These are phyloP conservation scores for Platycercus adscitus DNA, from an alignment of 2,113 vertebrate genomes.

Conservation along the genomic window DNA sequence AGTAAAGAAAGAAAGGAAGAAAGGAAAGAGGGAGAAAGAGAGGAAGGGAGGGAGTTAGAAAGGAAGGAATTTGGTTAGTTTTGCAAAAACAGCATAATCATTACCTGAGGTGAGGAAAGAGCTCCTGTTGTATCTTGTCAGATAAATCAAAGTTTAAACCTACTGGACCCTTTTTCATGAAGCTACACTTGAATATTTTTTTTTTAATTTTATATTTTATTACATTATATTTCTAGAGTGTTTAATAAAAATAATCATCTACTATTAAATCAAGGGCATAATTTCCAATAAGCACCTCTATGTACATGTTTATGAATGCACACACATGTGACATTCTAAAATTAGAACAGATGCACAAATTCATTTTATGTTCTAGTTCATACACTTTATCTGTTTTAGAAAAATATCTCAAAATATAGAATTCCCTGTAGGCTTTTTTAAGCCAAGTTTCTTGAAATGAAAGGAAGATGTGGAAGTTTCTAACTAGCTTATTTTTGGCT, in stretches of 20 bases:
- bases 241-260: neutral
- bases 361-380: neutral
- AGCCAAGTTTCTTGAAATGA: slow-evolving; percentile 31
- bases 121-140: neutral
- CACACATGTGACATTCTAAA: neutral
- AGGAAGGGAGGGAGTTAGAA: neutral
- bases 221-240: neutral
- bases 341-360: neutral
- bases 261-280: neutral
- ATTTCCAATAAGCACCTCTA: neutral
- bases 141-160: neutral
- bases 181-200: neutral
- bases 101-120: neutral
- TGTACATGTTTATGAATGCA: fast-evolving
- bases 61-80: neutral
- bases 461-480: slow-evolving; percentile 47
- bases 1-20: neutral
- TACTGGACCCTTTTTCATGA: neutral
- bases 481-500: slow-evolving; percentile 79
- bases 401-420: slow-evolving; percentile 1
- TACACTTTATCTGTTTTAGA: neutral
- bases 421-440: neutral
- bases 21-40: neutral
- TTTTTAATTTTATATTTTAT: neutral
- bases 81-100: neutral